Percentiles rank a stretch among this genome's conserved stretches.
These are phyloP conservation scores for Ochotona princeps DNA, from an alignment of 2,113 vertebrate genomes.

Conservation along the genomic window DNA sequence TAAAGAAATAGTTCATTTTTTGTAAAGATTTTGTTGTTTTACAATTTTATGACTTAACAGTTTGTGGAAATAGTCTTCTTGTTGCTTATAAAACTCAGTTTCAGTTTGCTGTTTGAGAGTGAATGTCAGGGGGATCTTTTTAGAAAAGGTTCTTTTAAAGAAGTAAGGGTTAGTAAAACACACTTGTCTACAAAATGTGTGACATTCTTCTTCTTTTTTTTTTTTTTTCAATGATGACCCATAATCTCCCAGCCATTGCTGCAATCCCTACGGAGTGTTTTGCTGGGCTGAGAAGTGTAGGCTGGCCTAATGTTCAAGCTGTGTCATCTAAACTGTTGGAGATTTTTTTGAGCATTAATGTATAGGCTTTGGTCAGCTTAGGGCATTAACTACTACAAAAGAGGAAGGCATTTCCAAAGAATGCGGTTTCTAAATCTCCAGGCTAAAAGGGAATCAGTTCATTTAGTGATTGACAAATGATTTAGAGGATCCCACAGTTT, in stretches of 20 bases:
- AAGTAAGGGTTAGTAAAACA: slow-evolving; percentile 50
- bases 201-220: background rate
- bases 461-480: slow-evolving; percentile 56
- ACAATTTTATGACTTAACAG: slow-evolving; percentile 28
- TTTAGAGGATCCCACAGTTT: slow-evolving; percentile 44
- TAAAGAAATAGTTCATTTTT: slow-evolving; percentile 33
- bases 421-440: slow-evolving; percentile 30
- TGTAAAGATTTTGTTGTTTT: slow-evolving; percentile 26
- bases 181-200: slow-evolving; percentile 35
- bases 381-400: slow-evolving; percentile 10
- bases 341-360: slow-evolving; percentile 17
- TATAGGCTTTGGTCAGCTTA: background rate
- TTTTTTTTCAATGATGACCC: slow-evolving; percentile 46
- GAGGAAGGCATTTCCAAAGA: slow-evolving; percentile 21
- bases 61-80: background rate
- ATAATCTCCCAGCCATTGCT: slow-evolving; percentile 3
- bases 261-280: background rate
- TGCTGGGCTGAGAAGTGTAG: background rate
- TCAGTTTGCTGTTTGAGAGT: slow-evolving; percentile 39
- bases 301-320: slow-evolving; percentile 31
- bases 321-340: slow-evolving; percentile 13
- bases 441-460: slow-evolving; percentile 8
- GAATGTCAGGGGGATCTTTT: background rate
- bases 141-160: slow-evolving; percentile 11
- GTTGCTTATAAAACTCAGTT: slow-evolving; percentile 10